A percentile compares a stretch with the other conserved stretches of the same genome.
These are phyloP conservation scores for Steatocranus sp. DNA, from an alignment of 2,797 vertebrate genomes.

Conservation along the genomic window DNA sequence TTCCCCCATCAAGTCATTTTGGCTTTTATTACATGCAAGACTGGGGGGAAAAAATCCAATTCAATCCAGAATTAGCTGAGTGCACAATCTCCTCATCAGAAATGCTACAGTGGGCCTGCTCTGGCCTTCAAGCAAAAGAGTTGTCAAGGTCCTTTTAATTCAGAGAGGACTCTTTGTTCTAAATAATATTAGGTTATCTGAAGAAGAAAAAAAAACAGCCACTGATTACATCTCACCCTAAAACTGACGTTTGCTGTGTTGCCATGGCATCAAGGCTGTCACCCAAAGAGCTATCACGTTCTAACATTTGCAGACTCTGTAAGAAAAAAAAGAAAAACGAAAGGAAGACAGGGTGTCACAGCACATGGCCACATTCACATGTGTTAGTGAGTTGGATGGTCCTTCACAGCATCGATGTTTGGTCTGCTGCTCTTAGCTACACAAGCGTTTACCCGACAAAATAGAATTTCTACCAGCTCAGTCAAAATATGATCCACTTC, in stretches of 20 bases:
- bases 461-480: slow-evolving; percentile 26
- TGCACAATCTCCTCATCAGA: slow-evolving; percentile 7
- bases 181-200: slow-evolving; percentile 56
- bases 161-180: slow-evolving; percentile 27
- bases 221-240: slow-evolving; percentile 50
- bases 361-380: slow-evolving; percentile 48
- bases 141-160: not conserved
- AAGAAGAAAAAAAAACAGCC: slow-evolving; percentile 29
- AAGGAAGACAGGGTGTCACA: slow-evolving; percentile 32
- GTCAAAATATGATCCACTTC: slow-evolving; percentile 52
- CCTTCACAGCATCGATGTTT: slow-evolving; percentile 33
- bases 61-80: slow-evolving; percentile 26
- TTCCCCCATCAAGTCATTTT: slow-evolving; percentile 28
- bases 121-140: slow-evolving; percentile 1
- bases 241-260: slow-evolving; percentile 66
- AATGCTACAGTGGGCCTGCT: not conserved
- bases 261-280: slow-evolving; percentile 72
- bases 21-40: slow-evolving; percentile 17
- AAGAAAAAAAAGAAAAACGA: not conserved
- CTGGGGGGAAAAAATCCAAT: not conserved
- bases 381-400: slow-evolving; percentile 18
- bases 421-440: slow-evolving; percentile 38
- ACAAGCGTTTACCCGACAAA: slow-evolving; percentile 31
- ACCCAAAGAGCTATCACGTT: slow-evolving; percentile 61
- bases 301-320: slow-evolving; percentile 54